Evolutionary conservation across 2,888 invertebrate genomes (phyloP).

Genomic region (Charanyca ferruginea): DNA sequence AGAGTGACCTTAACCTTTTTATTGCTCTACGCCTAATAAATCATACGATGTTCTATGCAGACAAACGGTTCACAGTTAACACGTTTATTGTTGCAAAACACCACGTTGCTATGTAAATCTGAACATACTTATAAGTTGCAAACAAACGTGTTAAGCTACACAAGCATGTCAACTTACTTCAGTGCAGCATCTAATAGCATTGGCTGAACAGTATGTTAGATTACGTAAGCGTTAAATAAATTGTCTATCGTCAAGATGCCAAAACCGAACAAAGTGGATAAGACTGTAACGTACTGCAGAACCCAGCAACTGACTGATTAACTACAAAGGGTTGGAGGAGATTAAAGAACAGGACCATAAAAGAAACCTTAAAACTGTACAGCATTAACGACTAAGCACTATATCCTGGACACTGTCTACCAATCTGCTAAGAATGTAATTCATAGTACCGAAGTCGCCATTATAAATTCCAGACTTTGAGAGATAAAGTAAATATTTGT

Average conservation of each 20-base stretch:
- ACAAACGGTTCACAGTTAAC: background rate
- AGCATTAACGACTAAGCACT: background rate
- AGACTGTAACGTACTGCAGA: constrained; percentile 23
- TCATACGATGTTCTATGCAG: constrained; percentile 8
- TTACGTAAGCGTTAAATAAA: constrained; percentile 22
- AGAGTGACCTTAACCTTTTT: constrained; percentile 37
- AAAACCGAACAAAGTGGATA: constrained; percentile 23
- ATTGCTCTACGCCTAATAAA: background rate
- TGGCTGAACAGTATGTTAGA: constrained; percentile 19
- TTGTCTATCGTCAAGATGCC: background rate
- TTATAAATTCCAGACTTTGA: constrained; percentile 43
- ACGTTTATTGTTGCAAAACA: constrained; percentile 1
- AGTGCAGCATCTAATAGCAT: constrained; percentile 4
- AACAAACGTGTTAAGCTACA: background rate
- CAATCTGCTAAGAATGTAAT: constrained; percentile 30
- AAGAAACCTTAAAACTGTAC: constrained; percentile 16
- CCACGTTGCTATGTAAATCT: background rate
- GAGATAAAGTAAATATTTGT: constrained; percentile 47
- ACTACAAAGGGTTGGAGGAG: constrained; percentile 14
- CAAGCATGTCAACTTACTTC: background rate
- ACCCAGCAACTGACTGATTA: constrained; percentile 31
- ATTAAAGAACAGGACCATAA: constrained; percentile 12
- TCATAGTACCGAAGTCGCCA: constrained; percentile 18
- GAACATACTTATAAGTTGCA: background rate
- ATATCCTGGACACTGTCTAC: constrained; percentile 5